These are phyloP conservation scores for Lacanobia oleracea DNA, from an alignment of 2,888 invertebrate species.

Conservation along the genomic window DNA sequence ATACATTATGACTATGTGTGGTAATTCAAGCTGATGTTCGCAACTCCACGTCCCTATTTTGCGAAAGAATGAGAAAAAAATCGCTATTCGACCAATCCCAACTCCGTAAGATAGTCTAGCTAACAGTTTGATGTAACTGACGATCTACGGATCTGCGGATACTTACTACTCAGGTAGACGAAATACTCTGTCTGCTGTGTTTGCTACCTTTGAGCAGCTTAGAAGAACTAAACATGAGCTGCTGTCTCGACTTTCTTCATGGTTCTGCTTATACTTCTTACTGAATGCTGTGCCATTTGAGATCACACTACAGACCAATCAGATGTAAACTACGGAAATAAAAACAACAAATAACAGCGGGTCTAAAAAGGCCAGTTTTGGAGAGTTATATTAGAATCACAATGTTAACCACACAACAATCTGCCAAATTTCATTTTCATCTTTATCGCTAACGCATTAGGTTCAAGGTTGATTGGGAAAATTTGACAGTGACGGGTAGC, in stretches of 20 bases:
- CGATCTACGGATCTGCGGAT: not conserved
- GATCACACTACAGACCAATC: not conserved
- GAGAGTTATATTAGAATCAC: too few relatives aligned
- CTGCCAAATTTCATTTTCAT: too few relatives aligned
- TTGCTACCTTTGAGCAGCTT: not conserved
- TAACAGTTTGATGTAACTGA: not conserved
- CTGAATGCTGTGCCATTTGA: too few relatives aligned
- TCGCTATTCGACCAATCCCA: not conserved
- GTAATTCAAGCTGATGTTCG: not conserved
- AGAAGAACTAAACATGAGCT: not conserved
- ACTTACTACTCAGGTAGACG: not conserved
- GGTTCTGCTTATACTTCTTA: too few relatives aligned
- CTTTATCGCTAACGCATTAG: too few relatives aligned
- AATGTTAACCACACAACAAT: too few relatives aligned
- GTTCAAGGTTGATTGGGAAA: too few relatives aligned
- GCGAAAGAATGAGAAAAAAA: not conserved
- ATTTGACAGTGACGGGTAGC: too few relatives aligned
- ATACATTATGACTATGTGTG: too few relatives aligned
- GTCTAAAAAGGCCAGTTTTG: too few relatives aligned
- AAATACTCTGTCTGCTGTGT: not conserved
- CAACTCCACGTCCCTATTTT: not conserved
- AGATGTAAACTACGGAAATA: not conserved
- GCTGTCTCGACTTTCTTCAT: not conserved
- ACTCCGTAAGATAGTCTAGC: not conserved
- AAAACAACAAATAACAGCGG: not conserved